phyloP scores from a whole-genome alignment of 2,888 invertebrate genomes.

The Linyphia triangularis region DNA sequence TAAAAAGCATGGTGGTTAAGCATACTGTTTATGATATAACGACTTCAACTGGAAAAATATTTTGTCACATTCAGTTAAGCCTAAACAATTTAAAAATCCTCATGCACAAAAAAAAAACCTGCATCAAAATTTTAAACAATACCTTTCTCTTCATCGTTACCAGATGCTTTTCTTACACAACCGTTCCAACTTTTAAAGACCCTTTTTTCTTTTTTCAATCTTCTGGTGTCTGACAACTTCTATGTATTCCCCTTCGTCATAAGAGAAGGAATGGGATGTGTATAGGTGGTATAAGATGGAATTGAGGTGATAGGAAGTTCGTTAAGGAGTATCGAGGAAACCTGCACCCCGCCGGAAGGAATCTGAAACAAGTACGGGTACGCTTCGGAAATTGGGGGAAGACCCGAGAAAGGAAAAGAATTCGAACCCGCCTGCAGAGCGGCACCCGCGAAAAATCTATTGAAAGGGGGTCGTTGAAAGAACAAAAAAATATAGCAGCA shows the following conservation, averaged over 20 bases:
- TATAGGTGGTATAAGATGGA: not conserved
- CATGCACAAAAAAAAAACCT: too few relatives aligned
- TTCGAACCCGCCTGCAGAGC: not conserved
- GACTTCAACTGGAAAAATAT: too few relatives aligned
- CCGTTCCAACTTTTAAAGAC: not conserved
- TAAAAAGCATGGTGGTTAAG: too few relatives aligned
- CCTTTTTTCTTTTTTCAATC: not conserved
- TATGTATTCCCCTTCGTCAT: not conserved
- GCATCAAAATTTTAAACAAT: too few relatives aligned
- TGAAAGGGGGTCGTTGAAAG: not conserved
- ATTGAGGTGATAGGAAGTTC: not conserved
- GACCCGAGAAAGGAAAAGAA: not conserved
- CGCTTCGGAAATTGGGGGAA: constrained; percentile 30
- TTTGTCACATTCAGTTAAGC: too few relatives aligned
- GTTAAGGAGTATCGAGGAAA: not conserved
- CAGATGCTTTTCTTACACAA: too few relatives aligned
- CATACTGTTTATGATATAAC: too few relatives aligned
- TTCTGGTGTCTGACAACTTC: not conserved
- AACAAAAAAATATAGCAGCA: not conserved
- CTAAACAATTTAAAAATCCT: too few relatives aligned
- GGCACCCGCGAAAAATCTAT: not conserved
- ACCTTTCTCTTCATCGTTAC: too few relatives aligned
- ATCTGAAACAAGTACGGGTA: constrained; percentile 10
- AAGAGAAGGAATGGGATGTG: not conserved
- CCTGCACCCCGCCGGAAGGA: constrained; percentile 41